phyloP scores from a whole-genome alignment of 2,888 invertebrate genomes.

The Cordylochernes scorpioides region DNA sequence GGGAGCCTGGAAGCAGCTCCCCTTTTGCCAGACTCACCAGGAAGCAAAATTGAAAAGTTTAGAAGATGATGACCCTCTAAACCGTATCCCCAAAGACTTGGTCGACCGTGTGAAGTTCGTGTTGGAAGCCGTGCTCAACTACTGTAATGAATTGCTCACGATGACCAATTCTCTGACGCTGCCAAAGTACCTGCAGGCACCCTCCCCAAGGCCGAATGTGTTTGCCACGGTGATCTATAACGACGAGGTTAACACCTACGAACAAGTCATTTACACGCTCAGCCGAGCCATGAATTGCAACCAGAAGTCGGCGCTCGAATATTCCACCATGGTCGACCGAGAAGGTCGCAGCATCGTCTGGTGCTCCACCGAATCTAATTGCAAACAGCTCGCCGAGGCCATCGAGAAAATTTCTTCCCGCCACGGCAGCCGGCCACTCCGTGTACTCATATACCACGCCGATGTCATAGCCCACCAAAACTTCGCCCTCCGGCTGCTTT shows the following conservation, averaged over 20 bases:
- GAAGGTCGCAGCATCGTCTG: slow-evolving; percentile 80
- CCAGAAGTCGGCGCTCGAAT: slow-evolving; percentile 70
- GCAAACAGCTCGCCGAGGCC: slow-evolving; percentile 44
- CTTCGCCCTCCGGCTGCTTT: slow-evolving; percentile 61
- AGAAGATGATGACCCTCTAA: slow-evolving; percentile 13
- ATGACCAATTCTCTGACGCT: no score
- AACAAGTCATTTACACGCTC: slow-evolving; percentile 62
- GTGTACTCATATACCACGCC: slow-evolving; percentile 66
- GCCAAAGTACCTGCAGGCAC: no score
- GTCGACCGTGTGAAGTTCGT: slow-evolving; percentile 33
- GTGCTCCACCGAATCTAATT: slow-evolving; percentile 35
- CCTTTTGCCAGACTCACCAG: slow-evolving; percentile 55
- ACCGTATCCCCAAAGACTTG: slow-evolving; percentile 19
- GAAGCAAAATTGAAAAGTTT: slow-evolving; percentile 22
- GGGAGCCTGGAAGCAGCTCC: slow-evolving; percentile 70
- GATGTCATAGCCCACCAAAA: slow-evolving; percentile 77
- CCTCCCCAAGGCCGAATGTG: slow-evolving; percentile 10
- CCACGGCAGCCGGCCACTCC: slow-evolving; percentile 40
- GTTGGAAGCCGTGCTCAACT: slow-evolving; percentile 50
- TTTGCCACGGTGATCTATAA: slow-evolving; percentile 89
- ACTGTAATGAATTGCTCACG: slow-evolving; percentile 53
- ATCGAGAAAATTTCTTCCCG: slow-evolving; percentile 56
- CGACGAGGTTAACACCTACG: slow-evolving; percentile 94
- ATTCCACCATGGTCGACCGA: slow-evolving; percentile 80
- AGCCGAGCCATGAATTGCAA: slow-evolving; percentile 63